phyloP scores from a whole-genome alignment of 2,113 vertebrate species.

The Ochotona curzoniae region DNA sequence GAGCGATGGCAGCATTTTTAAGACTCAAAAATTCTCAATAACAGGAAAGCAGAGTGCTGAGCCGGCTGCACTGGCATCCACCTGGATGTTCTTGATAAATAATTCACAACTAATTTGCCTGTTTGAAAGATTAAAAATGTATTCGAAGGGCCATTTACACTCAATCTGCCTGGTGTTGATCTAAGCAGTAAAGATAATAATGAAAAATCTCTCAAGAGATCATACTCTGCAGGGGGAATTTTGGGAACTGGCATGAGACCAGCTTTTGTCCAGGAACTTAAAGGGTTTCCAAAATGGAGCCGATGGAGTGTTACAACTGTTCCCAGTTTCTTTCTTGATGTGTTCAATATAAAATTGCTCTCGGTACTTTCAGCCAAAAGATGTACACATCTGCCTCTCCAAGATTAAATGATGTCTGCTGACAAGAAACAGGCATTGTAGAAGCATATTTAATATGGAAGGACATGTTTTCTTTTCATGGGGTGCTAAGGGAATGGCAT shows the following conservation, averaged over 20 bases:
- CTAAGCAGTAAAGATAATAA: constrained; percentile 73
- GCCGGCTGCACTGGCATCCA: constrained; percentile 61
- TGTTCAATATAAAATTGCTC: constrained; percentile 69
- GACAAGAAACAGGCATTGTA: constrained; percentile 71
- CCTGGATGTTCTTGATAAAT: constrained; percentile 76
- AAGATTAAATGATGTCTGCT: constrained; percentile 79
- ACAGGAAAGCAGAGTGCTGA: constrained; percentile 48
- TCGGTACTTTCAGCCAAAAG: constrained; percentile 78
- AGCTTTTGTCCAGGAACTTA: constrained; percentile 51
- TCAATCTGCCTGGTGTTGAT: constrained; percentile 70
- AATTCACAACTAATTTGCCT: constrained; percentile 78
- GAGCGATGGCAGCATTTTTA: constrained; percentile 45
- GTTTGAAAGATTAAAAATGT: constrained; percentile 77
- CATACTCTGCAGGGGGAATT: neutral
- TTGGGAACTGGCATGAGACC: constrained; percentile 27
- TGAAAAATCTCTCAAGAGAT: constrained; percentile 66
- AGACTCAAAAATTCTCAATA: neutral
- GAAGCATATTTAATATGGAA: constrained; percentile 71
- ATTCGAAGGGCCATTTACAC: constrained; percentile 76
- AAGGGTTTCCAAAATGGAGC: constrained; percentile 41
- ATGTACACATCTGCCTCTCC: constrained; percentile 79
- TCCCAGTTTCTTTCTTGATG: constrained; percentile 69
- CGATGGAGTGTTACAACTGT: constrained; percentile 27
- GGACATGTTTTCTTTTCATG: constrained; percentile 72
- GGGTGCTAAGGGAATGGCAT: constrained; percentile 50